Base-by-base conservation (phyloP, 2,888 invertebrate species). In the Erebia aethiops region DNA sequence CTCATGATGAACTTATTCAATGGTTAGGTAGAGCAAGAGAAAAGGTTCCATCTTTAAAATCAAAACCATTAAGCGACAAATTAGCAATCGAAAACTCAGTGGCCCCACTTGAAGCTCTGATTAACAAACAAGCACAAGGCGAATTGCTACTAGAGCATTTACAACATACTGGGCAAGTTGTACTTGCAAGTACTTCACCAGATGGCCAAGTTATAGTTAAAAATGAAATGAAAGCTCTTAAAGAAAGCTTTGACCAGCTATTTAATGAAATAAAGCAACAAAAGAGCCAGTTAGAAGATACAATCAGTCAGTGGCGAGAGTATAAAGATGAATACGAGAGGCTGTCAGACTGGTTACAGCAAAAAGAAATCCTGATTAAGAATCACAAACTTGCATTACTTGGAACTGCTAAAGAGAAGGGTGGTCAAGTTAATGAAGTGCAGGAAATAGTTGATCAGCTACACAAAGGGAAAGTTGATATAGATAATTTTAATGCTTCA, bases 301-400 rank as follows among this genome's bases (percentile, higher is more conserved):
- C 96, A 3, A 95, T 98, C 72, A 94, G 94, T 67, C 97, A 98
- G 81, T 97, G 98, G 97, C 95, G 97, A 69, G 97, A 98, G 74
- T 98, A 97, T 89, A 98, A 98, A 87, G 98, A 98, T 82, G 98
- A 98, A 87, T 98, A 97, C 82, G 98, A 98, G 85, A 95, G 97
- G 73, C 90, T 98, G 16, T 97, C 97, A 66, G 98, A 98, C 85
- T 98, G 98, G 98, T 87, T 98, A 46, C 98, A 98, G 82, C 98
- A 98, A 86, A 97, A 97, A 81, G 98, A 98, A 80, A 97, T 98
- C 79, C 94, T 98, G 10, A 96, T 98, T 13, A 98, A 98, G 85
- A 97, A 97, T 70, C 97, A 98, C 80, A 98, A 98, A 87, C 95
- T 97, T 35, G 96, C 97, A 26, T 90, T 98, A 13, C 94, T 97